These are phyloP conservation scores for Rotaria socialis DNA, from an alignment of 2,888 invertebrate species.

Conservation along the genomic window DNA sequence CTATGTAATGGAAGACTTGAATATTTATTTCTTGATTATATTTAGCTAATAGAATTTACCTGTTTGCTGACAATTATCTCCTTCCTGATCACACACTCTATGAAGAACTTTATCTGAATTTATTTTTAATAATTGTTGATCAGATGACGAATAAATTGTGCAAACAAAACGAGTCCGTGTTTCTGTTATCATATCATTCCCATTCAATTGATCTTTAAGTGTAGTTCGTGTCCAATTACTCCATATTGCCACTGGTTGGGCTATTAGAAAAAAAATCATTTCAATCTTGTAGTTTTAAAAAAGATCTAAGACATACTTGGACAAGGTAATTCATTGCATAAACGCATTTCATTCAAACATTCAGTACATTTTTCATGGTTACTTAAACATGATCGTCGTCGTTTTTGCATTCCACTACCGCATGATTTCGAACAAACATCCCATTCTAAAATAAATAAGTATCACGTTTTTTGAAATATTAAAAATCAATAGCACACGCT, in stretches of 20 bases:
- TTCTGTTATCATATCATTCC: neutral
- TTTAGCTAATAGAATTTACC: neutral
- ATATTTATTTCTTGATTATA: too few species aligned
- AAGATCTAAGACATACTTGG: neutral
- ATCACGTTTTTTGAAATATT: neutral
- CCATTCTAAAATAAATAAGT: constrained; percentile 65
- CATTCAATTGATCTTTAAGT: constrained; percentile 34
- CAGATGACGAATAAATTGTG: neutral
- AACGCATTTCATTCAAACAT: constrained; percentile 37
- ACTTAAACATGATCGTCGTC: constrained; percentile 66
- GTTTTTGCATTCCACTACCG: constrained; percentile 67
- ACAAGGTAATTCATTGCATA: constrained; percentile 40
- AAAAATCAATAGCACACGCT: too few species aligned
- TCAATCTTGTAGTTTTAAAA: neutral
- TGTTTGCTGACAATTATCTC: neutral
- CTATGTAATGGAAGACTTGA: too few species aligned
- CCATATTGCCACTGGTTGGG: neutral
- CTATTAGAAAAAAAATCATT: neutral
- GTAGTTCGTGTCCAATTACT: constrained; percentile 27
- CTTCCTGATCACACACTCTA: neutral
- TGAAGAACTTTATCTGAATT: neutral
- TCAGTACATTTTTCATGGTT: constrained; percentile 61
- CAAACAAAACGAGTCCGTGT: constrained; percentile 16
- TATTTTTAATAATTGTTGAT: neutral
- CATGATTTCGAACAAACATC: constrained; percentile 72